Percentiles rank a stretch among this genome's conserved stretches.
These are phyloP conservation scores for Harpagus bidentatus DNA, from an alignment of 2,113 vertebrate species.

Conservation along the genomic window DNA sequence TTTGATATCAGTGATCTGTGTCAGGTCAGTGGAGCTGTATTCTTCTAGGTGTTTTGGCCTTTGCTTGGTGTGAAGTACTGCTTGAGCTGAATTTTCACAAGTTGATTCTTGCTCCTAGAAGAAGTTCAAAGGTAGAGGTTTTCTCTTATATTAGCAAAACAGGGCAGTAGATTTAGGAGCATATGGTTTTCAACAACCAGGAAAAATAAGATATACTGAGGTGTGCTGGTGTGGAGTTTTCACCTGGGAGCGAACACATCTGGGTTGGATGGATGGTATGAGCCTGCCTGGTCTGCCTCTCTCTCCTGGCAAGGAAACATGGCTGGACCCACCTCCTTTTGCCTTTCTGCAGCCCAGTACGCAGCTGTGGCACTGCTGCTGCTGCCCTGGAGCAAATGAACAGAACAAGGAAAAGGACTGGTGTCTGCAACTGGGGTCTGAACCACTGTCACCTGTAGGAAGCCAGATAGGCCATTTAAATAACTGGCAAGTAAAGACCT, in stretches of 20 bases:
- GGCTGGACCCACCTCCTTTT: not conserved
- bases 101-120: slow-evolving; percentile 37
- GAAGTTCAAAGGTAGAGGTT: slow-evolving; percentile 43
- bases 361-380: not conserved
- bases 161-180: not conserved
- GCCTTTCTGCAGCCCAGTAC: not conserved
- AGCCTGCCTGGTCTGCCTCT: not conserved
- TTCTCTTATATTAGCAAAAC: not conserved
- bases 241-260: not conserved
- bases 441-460: not conserved
- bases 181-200: not conserved
- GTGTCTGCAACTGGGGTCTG: not conserved
- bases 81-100: slow-evolving; percentile 12
- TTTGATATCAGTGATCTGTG: not conserved
- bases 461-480: not conserved
- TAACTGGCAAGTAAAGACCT: not conserved
- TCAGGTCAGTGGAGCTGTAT: not conserved
- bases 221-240: not conserved
- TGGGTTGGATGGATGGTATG: not conserved
- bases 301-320: not conserved
- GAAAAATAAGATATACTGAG: not conserved
- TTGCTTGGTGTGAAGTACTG: not conserved
- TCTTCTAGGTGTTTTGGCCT: not conserved
- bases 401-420: not conserved
- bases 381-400: not conserved